Evolutionary conservation across 2,113 vertebrate genomes (phyloP), one percentile per base, ranked within the genome.

Genomic region (Sander vitreus): DNA sequence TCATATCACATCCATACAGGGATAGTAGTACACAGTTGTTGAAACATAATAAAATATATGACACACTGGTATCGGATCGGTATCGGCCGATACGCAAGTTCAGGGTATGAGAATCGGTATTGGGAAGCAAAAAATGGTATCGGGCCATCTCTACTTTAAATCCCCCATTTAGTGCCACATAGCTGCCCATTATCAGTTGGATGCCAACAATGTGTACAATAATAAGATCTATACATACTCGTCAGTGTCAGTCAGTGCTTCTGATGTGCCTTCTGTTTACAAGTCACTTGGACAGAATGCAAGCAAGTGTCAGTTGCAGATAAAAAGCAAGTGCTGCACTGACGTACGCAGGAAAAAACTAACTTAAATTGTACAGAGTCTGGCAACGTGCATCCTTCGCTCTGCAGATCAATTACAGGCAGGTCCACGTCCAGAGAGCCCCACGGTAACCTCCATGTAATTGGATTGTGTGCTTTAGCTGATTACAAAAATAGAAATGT

Each of bases 381-480:
- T 58, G 50, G 51, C 62, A 50, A 13, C 36, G 60, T 43, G 21
- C 65, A 70, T 60, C 25, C 9, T 62, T 76, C 53, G 64, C 88
- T 70, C 83, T 59, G 59, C 70, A 73, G 88, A 80, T 84, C 77
- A 66, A 84, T 81, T 45, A 63, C 39, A 88, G 54, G 45, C 70
- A 65, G 51, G 21, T 63, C 25, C 39, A 63, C 47, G 57, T 83
- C 53, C 55, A 75, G 9, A 78, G 36, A 84, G 76, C 60, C 62
- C 83, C 76, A 66, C 76, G 48, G 76, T 89, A 85, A 89, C 91
- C 80, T 87, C 75, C 54, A 33, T 82, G 78, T 92, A 93, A 94
- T 90, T 91, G 89, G 89, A 92, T 92, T 94, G 87, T 75, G 87
- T 65, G 70, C 75, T 86, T 86, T 84, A 91, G 88, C 85, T 79